Percentiles rank a stretch among this genome's conserved stretches.
Evolutionary conservation across 2,797 vertebrate species (phyloP).

Genomic region (Darevskia mixta): DNA sequence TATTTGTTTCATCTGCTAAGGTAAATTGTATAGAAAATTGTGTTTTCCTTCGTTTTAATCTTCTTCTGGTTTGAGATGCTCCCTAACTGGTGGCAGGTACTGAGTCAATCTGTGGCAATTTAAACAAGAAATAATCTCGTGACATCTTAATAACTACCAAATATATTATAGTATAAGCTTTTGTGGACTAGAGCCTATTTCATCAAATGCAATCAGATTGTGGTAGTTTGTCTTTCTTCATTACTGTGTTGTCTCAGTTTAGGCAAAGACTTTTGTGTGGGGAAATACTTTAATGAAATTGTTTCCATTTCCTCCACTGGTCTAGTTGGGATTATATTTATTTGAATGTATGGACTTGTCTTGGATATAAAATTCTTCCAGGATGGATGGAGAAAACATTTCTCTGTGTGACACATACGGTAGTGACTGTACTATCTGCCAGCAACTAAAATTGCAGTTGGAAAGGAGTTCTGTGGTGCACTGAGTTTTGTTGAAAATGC

Average conservation of each 20-base stretch:
- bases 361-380: not conserved
- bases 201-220: not conserved
- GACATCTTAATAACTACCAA: not conserved
- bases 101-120: not conserved
- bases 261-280: not conserved
- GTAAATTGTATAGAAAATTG: too few species aligned
- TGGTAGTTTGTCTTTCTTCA: not conserved
- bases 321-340: fast-evolving
- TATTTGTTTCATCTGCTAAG: not conserved
- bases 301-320: not conserved
- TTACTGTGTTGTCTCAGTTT: not conserved
- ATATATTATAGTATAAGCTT: not conserved
- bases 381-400: not conserved
- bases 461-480: slow-evolving; percentile 5
- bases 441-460: slow-evolving; percentile 7
- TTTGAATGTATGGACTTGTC: slow-evolving; percentile 31
- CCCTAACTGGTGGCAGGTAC: not conserved
- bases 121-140: not conserved
- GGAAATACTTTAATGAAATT: slow-evolving; percentile 33
- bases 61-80: not conserved
- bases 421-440: not conserved
- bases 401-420: not conserved
- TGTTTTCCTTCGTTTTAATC: not conserved
- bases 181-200: not conserved
- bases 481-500: slow-evolving; percentile 17